These are phyloP conservation scores for Coilia nasus DNA, from an alignment of 2,797 vertebrate species.

Conservation along the genomic window DNA sequence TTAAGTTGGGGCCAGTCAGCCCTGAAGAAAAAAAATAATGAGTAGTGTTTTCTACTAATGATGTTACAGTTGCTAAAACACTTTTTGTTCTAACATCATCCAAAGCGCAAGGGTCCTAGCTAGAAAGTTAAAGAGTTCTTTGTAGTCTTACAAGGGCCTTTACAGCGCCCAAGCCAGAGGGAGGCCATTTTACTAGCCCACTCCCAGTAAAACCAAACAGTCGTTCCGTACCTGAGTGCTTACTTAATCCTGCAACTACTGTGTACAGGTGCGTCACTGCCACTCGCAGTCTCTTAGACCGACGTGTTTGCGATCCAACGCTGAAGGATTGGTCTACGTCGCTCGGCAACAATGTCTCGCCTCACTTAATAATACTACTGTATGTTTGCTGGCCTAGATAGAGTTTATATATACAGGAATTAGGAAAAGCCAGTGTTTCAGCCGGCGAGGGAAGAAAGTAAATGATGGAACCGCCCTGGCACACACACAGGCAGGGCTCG, in stretches of 20 bases:
- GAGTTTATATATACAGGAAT: slow-evolving; percentile 18
- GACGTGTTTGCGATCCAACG: neutral
- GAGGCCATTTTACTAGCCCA: neutral
- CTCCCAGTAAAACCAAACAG: neutral
- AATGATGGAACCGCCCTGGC: neutral
- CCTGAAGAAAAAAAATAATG: neutral
- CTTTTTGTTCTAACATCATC: neutral
- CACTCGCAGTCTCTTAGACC: neutral
- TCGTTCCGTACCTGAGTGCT: neutral
- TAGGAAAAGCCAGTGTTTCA: neutral
- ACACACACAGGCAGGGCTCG: neutral
- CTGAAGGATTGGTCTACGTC: neutral
- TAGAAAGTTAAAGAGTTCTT: neutral
- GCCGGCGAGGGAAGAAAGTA: neutral
- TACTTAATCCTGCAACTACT: neutral
- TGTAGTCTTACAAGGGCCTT: neutral
- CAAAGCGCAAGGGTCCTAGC: neutral
- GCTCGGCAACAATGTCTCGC: neutral
- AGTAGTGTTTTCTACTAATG: neutral
- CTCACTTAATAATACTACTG: slow-evolving; percentile 16
- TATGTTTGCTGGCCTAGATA: slow-evolving; percentile 8
- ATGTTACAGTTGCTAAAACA: neutral
- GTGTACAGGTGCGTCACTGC: slow-evolving; percentile 1
- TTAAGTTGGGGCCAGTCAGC: neutral
- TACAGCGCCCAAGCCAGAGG: neutral